Evolutionary conservation across 2,113 vertebrate species (phyloP), one percentile per base, ranked within the genome.

Genomic region (Aptenodytes forsteri): DNA sequence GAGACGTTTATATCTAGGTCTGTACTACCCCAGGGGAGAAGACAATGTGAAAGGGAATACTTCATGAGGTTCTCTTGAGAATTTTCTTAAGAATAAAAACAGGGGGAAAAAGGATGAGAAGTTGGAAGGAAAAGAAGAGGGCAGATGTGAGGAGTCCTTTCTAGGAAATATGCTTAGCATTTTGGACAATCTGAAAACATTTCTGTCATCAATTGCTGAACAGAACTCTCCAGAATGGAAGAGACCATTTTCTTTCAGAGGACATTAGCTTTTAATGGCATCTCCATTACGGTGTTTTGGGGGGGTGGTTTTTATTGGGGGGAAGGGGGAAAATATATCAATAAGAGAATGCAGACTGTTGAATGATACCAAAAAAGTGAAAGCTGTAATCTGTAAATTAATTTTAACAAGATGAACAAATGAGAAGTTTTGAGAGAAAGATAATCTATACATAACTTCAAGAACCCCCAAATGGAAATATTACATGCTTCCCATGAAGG

Each of bases 241-340:
- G 2, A 2, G 8, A 52, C 14, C 5, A 27, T 12, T 10, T 36
- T 76, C 42, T 77, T 80, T 62, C 46, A 87, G 23, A 73, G n/a
- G 32, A 77, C 5, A 14, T 50, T 23, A 70, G 22, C 7, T 91
- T 93, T 81, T 38, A 73, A 13, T n/a, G 9, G 27, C 36, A 78
- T 40, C n/a, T 70, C 12, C 15, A 17, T 30, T 77, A 69, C 3
- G 3, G 10, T 38, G 10, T 12, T 67, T 22, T 38, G 8, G 11
- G 21, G 3, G 42, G 42, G 14, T 23, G 16, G 3, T 20, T 38
- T 88, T 46, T 46, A 1, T 6, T 34, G 25, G 8, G 7, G 4
- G 4, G 0, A 2, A 21, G 3, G 3, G 3, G 11, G 6, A 9
- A 16, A 79, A 67, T 25, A 52, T 9, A 7, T 36, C 19, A 82